Evolutionary conservation across 2,888 invertebrate species (phyloP), one percentile per base, ranked within the genome.

Genomic region (Halictus ligatus): DNA sequence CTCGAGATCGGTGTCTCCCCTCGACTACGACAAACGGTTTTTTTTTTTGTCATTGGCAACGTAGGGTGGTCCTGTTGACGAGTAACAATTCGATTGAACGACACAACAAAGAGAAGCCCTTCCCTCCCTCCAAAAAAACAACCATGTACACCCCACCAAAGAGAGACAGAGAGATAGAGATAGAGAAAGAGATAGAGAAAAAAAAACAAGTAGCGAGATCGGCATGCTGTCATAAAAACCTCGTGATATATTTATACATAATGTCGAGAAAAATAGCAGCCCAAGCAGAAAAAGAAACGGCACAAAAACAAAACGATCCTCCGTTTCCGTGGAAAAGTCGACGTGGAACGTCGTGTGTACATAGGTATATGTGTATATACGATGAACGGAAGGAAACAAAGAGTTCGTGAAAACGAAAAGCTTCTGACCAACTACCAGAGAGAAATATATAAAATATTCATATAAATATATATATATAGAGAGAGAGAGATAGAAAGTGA

Each of bases 391-490:
- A 40, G 43, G 48, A 40, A 64, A 40, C 13, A 43, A n/a, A 43
- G 72, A 67, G 18, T 6, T 67, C 73, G 43, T 69, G 40, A 85
- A 79, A 85, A 60, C 35, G n/a, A 72, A 75, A 84, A 85, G 75
- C 75, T 78, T 83, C 48, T 73, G 67, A 84, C 75, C 78, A 85
- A 60, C 79, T 84, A 85, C 85, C 72, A 54, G 60, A 83, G 75
- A 84, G 79, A 84, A 82, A 82, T 72, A 82, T 25, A 80, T 54
- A 80, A 74, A 85, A 81, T 71, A 81, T 87, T 83, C 64, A 87
- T 60, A 75, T 69, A 83, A 72, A 85, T 78, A 81, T 69, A 80
- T 84, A 89, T 69, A 86, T 58, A 60, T 67, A 86, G 35, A 74
- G 64, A 76, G 43, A 75, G 40, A 80, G 8, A 80, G 40, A 75